A percentile compares a stretch with the other conserved stretches of the same genome.
These are phyloP conservation scores for Atherix ibis DNA, from an alignment of 2,888 invertebrate species.

Conservation along the genomic window DNA sequence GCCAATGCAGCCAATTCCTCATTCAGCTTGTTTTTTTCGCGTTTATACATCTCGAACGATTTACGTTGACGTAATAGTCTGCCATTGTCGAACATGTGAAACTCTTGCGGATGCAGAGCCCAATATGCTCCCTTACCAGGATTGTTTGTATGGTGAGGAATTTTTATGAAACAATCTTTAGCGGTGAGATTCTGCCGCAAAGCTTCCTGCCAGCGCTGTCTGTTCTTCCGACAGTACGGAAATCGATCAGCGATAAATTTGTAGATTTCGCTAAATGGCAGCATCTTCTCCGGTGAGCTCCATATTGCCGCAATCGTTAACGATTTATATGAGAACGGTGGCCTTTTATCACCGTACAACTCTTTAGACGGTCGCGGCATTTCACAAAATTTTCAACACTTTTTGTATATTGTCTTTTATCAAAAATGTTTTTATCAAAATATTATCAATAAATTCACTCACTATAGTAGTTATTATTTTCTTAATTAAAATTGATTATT, in stretches of 20 bases:
- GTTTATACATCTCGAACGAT: conserved; percentile 45
- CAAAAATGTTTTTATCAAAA: not conserved
- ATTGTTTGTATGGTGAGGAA: conserved; percentile 58
- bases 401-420: no score
- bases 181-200: conserved; percentile 85
- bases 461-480: no score
- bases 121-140: conserved; percentile 78
- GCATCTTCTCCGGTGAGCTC: conserved; percentile 93
- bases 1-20: conserved; percentile 58
- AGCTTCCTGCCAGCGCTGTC: conserved; percentile 72
- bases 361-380: conserved; percentile 96
- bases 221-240: conserved; percentile 78
- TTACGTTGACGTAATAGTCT: conserved; percentile 43
- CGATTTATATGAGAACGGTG: conserved; percentile 97
- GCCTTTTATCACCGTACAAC: conserved; percentile 96
- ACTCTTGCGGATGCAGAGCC: conserved; percentile 67
- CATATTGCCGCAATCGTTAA: conserved; percentile 99
- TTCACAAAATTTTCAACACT: no score
- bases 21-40: conserved; percentile 43
- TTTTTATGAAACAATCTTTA: conserved; percentile 93
- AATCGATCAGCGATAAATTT: conserved; percentile 65
- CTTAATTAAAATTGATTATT: no score
- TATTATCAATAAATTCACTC: not conserved
- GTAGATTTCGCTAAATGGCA: conserved; percentile 65
- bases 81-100: conserved; percentile 67